Base-by-base conservation (phyloP, 2,113 vertebrate genomes). In the Scomber japonicus region DNA sequence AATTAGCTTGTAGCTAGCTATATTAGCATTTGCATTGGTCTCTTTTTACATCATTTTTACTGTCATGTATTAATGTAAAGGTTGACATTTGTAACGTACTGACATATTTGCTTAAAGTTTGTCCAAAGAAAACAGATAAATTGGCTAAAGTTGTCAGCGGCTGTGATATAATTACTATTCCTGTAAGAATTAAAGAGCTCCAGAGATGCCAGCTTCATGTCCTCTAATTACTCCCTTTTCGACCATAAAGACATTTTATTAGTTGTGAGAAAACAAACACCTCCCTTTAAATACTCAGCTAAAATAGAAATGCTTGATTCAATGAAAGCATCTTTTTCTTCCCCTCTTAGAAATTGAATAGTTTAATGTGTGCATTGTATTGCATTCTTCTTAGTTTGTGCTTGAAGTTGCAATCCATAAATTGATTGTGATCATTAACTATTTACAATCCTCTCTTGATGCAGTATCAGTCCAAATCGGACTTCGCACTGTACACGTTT, bases 331-430 rank as follows among this genome's bases (percentile, higher is more conserved):
- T 8, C 30, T 3, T 49, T 59, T 71, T 46, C 17, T 14, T 69
- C 9, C 4, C 24, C 2, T 57, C 3, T 12, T 16, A 13, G 3
- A n/a, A 11, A 48, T 61, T 15, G 24, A 67, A 40, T 55, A 45
- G 54, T 30, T 57, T 59, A 17, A 6, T 13, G 2, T 27, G 8
- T 6, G 27, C 16, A 0, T 27, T 19, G 14, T 45, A 4, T 35
- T 54, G 10, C 16, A 19, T 54, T 45, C 5, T 40, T 13, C 16
- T 16, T 59, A 19, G 13, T 61, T 2, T 74, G 56, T 56, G 45
- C 14, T 51, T 50, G 8, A 70, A 63, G 62, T 24, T 78, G 30
- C 30, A 79, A 54, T 75, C 61, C 55, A 68, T 60, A 2, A 24
- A 50, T 30, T 56, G 53, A 65, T 62, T 59, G 55, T 17, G 10